phyloP scores from a whole-genome alignment of 2,797 vertebrate genomes.

The Amazona finschi region DNA sequence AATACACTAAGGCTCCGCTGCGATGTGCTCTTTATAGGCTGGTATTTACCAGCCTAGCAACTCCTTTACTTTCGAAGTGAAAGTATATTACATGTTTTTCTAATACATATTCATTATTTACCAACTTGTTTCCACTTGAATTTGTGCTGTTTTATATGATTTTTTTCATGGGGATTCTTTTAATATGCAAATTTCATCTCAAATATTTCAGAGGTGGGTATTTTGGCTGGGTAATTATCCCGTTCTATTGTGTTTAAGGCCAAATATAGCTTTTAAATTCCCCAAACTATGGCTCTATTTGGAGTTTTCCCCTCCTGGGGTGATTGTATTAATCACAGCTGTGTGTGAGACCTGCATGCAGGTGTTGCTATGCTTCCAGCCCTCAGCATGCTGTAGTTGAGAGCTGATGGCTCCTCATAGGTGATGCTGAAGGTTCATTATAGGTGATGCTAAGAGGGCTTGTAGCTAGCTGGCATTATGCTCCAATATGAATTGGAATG shows the following conservation, averaged over 20 bases:
- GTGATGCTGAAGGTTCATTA: rapidly evolving
- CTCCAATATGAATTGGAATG: background rate
- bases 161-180: conserved; percentile 27
- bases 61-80: conserved; percentile 53
- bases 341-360: background rate
- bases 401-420: background rate
- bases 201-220: conserved; percentile 12
- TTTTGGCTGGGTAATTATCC: conserved; percentile 5
- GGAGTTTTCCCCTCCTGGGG: background rate
- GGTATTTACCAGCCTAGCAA: conserved; percentile 67
- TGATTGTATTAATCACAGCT: background rate
- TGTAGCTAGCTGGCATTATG: background rate
- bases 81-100: conserved; percentile 38
- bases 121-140: conserved; percentile 58
- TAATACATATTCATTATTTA: conserved; percentile 70
- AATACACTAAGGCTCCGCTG: conserved; percentile 9
- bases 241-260: conserved; percentile 40
- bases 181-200: conserved; percentile 40
- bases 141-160: conserved; percentile 42
- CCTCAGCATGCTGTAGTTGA: background rate
- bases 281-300: background rate
- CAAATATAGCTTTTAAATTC: conserved; percentile 62
- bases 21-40: conserved; percentile 57
- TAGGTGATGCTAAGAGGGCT: background rate
- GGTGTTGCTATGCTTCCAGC: background rate